phyloP scores from a whole-genome alignment of 1,140 invertebrate species.

The Augochlora pura region DNA sequence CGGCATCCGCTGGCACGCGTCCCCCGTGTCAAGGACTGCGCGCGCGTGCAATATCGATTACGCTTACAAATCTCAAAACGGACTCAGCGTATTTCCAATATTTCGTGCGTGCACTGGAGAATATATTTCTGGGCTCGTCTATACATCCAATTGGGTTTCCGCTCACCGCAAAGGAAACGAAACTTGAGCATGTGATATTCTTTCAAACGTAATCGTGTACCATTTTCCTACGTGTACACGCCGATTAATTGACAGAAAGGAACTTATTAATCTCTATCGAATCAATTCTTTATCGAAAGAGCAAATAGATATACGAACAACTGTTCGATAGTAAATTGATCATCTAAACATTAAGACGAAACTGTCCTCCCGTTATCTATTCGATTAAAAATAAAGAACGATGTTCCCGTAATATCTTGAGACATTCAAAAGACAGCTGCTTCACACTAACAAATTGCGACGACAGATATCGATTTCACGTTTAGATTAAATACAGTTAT shows the following conservation, averaged over 20 bases:
- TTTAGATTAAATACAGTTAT: constrained; percentile 1
- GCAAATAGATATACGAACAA: no score
- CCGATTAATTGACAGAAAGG: no score
- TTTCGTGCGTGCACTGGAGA: constrained; percentile 22
- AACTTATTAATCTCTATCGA: no score
- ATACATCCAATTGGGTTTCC: not conserved
- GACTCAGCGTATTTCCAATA: constrained; percentile 12
- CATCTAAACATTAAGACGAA: no score
- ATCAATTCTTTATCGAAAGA: no score
- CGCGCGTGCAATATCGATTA: not conserved
- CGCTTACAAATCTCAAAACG: constrained; percentile 29
- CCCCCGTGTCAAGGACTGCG: not conserved
- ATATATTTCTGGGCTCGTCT: constrained; percentile 26
- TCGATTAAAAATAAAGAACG: not conserved
- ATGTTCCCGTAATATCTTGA: no score
- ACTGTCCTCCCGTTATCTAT: no score
- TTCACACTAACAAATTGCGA: not conserved
- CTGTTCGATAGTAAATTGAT: no score
- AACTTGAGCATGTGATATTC: not conserved
- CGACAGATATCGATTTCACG: not conserved
- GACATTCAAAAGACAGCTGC: no score
- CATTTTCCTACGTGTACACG: not conserved
- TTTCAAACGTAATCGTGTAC: not conserved
- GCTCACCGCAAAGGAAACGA: not conserved
- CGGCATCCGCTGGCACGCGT: not conserved